phyloP scores from a whole-genome alignment of 2,888 invertebrate genomes.

The Sphaerophoria rueppellii region DNA sequence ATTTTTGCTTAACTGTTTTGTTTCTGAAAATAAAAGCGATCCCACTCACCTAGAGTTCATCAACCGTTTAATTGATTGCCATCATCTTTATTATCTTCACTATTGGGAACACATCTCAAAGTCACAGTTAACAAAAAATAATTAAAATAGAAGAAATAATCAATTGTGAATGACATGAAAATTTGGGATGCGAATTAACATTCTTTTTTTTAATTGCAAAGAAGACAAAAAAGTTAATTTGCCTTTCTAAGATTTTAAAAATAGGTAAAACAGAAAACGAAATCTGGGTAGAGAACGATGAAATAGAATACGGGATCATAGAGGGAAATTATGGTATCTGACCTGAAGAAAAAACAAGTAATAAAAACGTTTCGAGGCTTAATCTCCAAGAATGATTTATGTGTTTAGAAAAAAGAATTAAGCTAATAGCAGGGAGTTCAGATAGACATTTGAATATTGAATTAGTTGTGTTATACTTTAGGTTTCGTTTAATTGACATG shows the following conservation, averaged over 20 bases:
- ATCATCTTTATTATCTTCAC: conserved; percentile 24
- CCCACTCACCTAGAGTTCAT: conserved; percentile 50
- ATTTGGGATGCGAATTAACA: conserved; percentile 13
- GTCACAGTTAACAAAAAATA: background rate
- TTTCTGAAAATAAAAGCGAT: background rate
- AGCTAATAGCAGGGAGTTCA: background rate
- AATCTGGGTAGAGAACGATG: background rate
- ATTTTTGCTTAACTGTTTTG: background rate
- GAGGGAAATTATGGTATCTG: background rate
- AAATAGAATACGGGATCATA: background rate
- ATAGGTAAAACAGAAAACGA: background rate
- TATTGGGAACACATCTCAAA: background rate
- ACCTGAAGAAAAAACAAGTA: conserved; percentile 38
- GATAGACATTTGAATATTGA: background rate
- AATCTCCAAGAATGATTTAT: conserved; percentile 7
- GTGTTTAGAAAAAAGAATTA: background rate
- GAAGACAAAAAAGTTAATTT: background rate
- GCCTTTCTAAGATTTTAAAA: background rate
- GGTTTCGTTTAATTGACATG: conserved; percentile 32
- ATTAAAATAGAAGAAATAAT: conserved; percentile 5
- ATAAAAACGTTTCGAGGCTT: conserved; percentile 27
- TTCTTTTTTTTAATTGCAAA: conserved; percentile 33
- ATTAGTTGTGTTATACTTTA: background rate
- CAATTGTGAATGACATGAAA: conserved; percentile 27
- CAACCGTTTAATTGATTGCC: conserved; percentile 64